Base-by-base conservation (phyloP, 2,797 vertebrate genomes). In the Acanthurus lineatus region DNA sequence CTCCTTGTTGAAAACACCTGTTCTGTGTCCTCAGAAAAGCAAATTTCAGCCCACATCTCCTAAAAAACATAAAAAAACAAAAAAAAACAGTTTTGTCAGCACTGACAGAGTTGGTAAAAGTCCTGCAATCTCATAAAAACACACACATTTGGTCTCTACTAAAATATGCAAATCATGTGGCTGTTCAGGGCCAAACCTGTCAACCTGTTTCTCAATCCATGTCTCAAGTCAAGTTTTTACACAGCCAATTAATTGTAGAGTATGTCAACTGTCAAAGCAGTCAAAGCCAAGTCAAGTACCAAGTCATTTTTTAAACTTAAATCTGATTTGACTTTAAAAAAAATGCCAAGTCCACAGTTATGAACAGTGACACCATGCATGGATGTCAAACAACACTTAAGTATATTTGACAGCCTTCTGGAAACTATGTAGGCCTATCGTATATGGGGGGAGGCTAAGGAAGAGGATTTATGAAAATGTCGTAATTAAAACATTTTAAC, bases 401-500 rank as follows among this genome's bases (percentile, higher is more conserved):
- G n/a, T 8, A 32, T 64, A n/a, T 69, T 61, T 53, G 54, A 67
- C 32, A 78, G 51, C n/a, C 49, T 59, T 47, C 35, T 58, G 16
- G 42, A 32, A 65, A 75, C 2, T 58, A 20, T 57, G 40, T 54
- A 40, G 10, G 40, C 40, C 40, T 40, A 60, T 6, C 28, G 19
- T 25, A 35, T 22, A 70, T 51, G 51, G 2, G 53, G 53, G 42
- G 12, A 12, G 4, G 17, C 15, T 69, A 54, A 64, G 20, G 54
- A 58, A 67, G 45, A 32, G n/a, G 38, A 22, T 54, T 62, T n/a
- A 38, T 11, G 25, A 68, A 16, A 64, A 65, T 28, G 9, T 47
- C n/a, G 38, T 44, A 45, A 75, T 74, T 69, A 38, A 17, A 89
- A 53, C 16, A 73, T 67, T 72, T 73, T 2, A 58, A 28, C 22